phyloP scores from a whole-genome alignment of 2,113 vertebrate genomes.

The Paracanthobrama guichenoti region DNA sequence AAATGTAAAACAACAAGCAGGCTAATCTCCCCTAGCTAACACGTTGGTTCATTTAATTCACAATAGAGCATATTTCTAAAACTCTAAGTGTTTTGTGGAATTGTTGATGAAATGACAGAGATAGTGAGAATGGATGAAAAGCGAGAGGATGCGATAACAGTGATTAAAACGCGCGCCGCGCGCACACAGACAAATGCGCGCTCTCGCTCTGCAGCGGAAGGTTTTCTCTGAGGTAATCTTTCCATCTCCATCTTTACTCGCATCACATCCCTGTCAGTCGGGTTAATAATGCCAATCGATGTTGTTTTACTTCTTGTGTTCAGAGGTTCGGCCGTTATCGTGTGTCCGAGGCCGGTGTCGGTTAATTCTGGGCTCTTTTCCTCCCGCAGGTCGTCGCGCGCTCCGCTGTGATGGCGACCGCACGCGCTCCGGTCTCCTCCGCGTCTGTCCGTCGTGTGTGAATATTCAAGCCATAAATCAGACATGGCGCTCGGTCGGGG shows the following conservation, averaged over 20 bases:
- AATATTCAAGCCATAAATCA: not conserved
- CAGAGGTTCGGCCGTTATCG: not conserved
- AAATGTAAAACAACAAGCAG: too few species aligned
- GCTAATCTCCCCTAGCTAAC: too few species aligned
- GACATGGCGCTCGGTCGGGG: constrained; percentile 44
- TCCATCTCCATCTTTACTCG: not conserved
- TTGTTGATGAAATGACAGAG: not conserved
- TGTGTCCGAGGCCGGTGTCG: not conserved
- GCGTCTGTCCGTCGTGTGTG: constrained; percentile 15
- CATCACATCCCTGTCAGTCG: not conserved
- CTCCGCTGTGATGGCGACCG: constrained; percentile 60
- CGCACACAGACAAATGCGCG: not conserved
- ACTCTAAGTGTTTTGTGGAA: not conserved
- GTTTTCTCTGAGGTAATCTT: not conserved
- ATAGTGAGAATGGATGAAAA: not conserved
- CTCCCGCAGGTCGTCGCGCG: constrained; percentile 36
- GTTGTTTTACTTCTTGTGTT: not conserved
- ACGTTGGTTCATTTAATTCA: too few species aligned
- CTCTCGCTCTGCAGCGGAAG: constrained; percentile 3
- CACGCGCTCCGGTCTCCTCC: constrained; percentile 4
- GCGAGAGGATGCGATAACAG: not conserved
- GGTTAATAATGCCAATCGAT: not conserved
- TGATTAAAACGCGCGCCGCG: too few species aligned
- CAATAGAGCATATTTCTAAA: not conserved
- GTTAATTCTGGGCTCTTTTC: not conserved